Base-by-base conservation (phyloP, 2,113 vertebrate genomes). In the Cricetomys ansorgei region DNA sequence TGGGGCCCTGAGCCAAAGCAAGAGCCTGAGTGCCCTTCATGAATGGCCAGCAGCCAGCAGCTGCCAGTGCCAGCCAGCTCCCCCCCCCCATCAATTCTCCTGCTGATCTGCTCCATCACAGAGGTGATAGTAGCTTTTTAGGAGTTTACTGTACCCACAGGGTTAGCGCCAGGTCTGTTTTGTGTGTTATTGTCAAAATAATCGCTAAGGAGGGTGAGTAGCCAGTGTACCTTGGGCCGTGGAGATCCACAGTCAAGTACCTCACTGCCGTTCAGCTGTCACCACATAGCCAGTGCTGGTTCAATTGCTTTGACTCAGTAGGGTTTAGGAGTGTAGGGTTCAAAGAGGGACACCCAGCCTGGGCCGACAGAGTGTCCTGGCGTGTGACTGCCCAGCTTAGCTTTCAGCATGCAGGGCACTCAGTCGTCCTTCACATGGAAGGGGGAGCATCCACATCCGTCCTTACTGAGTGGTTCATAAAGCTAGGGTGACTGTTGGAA, bases 51-150 rank as follows among this genome's bases (percentile, higher is more conserved):
- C 2, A 0, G 23, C 21, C 4, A 1, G 40, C 10, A 3, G 45
- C 5, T 25, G 1, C 29, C 31, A 1, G 59, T 7, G 0, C 23
- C n/a, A n/a, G n/a, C n/a, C n/a, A n/a, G n/a, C n/a, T n/a, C n/a
- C n/a, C n/a, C n/a, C 29, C 57, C 67, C n/a, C 50, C 3, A 15
- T 11, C 19, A 11, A 31, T 11, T 5, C 29, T 62, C 4, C 27
- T 2, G 0, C 11, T n/a, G n/a, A n/a, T n/a, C 48, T 15, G 10
- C 76, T 59, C 37, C 0, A 0, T 34, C 40, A 1, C 1, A 4
- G 57, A 0, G 16, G 1, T 81, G 57, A 62, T 7, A 10, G n/a
- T 43, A n/a, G n/a, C 25, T 57, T n/a, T 19, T 1, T 27, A 21
- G 69, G 65, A 40, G 40, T 40, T 34, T 72, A 23, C 5, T 86